phyloP scores from a whole-genome alignment of 2,888 invertebrate genomes.

The Diabrotica balteata region DNA sequence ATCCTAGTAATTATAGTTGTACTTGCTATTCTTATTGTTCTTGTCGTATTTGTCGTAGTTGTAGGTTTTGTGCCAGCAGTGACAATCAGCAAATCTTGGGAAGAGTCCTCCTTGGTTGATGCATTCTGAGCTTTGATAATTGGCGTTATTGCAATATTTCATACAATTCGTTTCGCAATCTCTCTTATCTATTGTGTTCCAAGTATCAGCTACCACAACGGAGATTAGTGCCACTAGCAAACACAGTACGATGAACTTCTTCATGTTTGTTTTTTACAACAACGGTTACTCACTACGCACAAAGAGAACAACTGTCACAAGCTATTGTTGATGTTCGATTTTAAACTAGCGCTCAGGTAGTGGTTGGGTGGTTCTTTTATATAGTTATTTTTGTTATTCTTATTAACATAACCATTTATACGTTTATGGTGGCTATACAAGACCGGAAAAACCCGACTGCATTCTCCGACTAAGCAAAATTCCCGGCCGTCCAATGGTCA shows the following conservation, averaged over 20 bases:
- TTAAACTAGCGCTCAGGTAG: conserved; percentile 15
- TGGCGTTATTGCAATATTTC: conserved; percentile 6
- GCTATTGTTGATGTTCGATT: not conserved
- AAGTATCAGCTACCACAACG: conserved; percentile 15
- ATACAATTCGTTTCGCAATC: conserved; percentile 28
- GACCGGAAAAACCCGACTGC: conserved; percentile 26
- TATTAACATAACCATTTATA: conserved; percentile 5
- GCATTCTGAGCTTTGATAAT: conserved; percentile 23
- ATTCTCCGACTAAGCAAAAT: not conserved
- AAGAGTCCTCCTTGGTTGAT: conserved; percentile 33
- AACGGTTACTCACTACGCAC: not conserved
- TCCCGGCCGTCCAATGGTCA: not conserved
- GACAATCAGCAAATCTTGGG: conserved; percentile 33
- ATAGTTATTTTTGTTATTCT: conserved; percentile 12
- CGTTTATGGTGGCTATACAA: conserved; percentile 15
- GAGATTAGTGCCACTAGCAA: conserved; percentile 16
- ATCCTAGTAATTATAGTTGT: no score
- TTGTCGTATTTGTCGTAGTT: conserved; percentile 7
- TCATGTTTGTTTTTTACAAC: conserved; percentile 7
- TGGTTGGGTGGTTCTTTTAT: conserved; percentile 8
- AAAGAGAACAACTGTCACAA: not conserved
- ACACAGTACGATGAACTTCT: conserved; percentile 24
- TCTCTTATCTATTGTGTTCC: conserved; percentile 21
- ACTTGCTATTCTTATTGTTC: not conserved
- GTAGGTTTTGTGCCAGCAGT: conserved; percentile 24